These are phyloP conservation scores for Entomobrya multifasciata DNA, from an alignment of 2,888 invertebrate genomes.

Conservation along the genomic window DNA sequence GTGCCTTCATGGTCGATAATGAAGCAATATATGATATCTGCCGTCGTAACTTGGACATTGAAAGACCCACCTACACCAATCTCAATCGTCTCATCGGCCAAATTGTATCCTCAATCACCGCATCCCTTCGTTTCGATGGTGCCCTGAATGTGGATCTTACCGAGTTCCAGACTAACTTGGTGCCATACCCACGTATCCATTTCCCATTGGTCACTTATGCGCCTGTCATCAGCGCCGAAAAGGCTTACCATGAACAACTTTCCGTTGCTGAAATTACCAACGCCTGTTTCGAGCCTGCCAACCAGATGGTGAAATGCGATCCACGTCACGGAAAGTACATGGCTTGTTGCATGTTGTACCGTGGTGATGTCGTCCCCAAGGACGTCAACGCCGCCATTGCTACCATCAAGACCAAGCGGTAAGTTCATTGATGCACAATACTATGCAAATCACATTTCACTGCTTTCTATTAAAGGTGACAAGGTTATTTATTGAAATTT, in stretches of 20 bases:
- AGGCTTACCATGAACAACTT: constrained; percentile 89
- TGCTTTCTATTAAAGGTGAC: neutral
- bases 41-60: constrained; percentile 89
- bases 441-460: too few species aligned
- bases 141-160: constrained; percentile 96
- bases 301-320: constrained; percentile 87
- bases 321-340: constrained; percentile 77
- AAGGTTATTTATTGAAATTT: neutral
- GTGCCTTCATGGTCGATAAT: constrained; percentile 98
- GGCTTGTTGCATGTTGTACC: constrained; percentile 90
- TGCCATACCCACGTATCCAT: constrained; percentile 84
- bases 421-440: neutral
- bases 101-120: constrained; percentile 92
- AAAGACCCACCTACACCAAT: constrained; percentile 97
- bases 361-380: constrained; percentile 91
- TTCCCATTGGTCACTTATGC: constrained; percentile 82
- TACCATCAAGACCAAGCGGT: constrained; percentile 86
- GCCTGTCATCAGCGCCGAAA: constrained; percentile 85
- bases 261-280: constrained; percentile 90
- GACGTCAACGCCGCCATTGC: constrained; percentile 89
- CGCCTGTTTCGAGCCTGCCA: constrained; percentile 97
- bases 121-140: constrained; percentile 95
- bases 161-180: constrained; percentile 88
- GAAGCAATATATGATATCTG: constrained; percentile 88
- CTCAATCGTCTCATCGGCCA: constrained; percentile 97